phyloP scores from a whole-genome alignment of 2,888 invertebrate species.

The Ochlodes sylvanus region DNA sequence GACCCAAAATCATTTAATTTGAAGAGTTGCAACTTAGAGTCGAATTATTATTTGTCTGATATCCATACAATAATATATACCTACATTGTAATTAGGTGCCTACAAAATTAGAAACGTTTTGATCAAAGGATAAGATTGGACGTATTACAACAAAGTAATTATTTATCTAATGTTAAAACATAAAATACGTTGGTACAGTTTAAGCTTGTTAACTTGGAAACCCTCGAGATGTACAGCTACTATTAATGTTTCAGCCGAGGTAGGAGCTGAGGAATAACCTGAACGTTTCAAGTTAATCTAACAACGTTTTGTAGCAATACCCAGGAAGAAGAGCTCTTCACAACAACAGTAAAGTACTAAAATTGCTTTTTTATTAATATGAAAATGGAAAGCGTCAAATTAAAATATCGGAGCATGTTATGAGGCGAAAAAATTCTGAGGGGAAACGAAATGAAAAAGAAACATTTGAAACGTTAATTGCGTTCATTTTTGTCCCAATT shows the following conservation, averaged over 20 bases:
- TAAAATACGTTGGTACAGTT: too few relatives aligned
- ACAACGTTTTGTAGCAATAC: background rate
- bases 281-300: background rate
- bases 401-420: constrained; percentile 20
- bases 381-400: background rate
- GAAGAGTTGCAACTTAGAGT: too few relatives aligned
- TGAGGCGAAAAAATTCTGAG: constrained; percentile 21
- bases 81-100: too few relatives aligned
- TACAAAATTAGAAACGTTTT: too few relatives aligned
- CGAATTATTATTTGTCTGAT: too few relatives aligned
- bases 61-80: too few relatives aligned
- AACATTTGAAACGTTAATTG: constrained; percentile 32
- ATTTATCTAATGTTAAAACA: too few relatives aligned
- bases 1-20: too few relatives aligned
- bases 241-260: background rate
- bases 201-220: background rate
- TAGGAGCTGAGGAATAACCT: background rate
- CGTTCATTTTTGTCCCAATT: constrained; percentile 35
- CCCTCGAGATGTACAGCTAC: background rate
- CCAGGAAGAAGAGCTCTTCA: background rate
- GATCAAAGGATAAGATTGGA: too few relatives aligned
- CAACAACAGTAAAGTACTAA: background rate
- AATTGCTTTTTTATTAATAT: constrained; percentile 3
- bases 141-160: too few relatives aligned
- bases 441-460: constrained; percentile 34